phyloP scores from a whole-genome alignment of 2,888 invertebrate genomes.

The Agrochola macilenta region DNA sequence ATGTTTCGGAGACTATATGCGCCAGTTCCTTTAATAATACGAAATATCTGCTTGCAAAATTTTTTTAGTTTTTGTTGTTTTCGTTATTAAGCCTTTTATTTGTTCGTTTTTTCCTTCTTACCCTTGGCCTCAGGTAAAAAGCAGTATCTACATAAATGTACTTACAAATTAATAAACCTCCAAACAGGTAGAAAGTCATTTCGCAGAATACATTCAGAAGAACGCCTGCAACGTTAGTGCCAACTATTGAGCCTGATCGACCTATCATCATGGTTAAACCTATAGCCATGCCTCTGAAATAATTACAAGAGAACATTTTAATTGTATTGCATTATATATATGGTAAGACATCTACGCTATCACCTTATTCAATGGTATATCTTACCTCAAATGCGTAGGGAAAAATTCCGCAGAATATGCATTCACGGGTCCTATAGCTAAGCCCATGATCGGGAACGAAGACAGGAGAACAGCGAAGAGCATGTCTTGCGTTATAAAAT shows the following conservation, averaged over 20 bases:
- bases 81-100: neutral
- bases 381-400: slow-evolving; percentile 86
- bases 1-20: neutral
- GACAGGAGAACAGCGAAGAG: slow-evolving; percentile 84
- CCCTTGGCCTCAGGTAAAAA: neutral
- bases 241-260: slow-evolving; percentile 91
- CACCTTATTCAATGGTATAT: neutral
- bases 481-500: slow-evolving; percentile 81
- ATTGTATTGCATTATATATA: neutral
- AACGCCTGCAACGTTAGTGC: slow-evolving; percentile 91
- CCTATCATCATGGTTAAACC: slow-evolving; percentile 91
- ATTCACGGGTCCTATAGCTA: slow-evolving; percentile 85
- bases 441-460: slow-evolving; percentile 78
- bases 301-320: neutral
- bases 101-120: neutral
- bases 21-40: too few species aligned
- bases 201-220: slow-evolving; percentile 91
- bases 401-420: slow-evolving; percentile 86
- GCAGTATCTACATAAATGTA: slow-evolving; percentile 24
- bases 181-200: slow-evolving; percentile 91
- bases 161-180: slow-evolving; percentile 87
- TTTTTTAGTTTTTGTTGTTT: neutral
- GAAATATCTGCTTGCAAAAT: neutral
- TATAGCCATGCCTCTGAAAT: slow-evolving; percentile 91
- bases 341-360: neutral